phyloP scores from a whole-genome alignment of 2,797 vertebrate species.

The Labeo calbasu region DNA sequence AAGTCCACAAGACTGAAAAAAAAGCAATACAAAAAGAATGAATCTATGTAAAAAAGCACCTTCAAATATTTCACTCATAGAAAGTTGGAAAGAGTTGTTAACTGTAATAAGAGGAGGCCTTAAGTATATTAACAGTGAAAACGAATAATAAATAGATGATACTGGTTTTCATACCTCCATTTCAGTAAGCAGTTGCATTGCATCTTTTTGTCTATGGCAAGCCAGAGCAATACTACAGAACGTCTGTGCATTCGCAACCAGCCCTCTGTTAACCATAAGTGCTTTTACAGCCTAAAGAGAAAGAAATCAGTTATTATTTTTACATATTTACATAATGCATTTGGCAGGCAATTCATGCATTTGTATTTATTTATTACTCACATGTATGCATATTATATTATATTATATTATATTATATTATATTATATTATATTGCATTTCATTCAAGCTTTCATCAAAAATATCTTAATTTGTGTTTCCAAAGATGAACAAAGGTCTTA shows the following conservation, averaged over 20 bases:
- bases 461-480: too few relatives aligned
- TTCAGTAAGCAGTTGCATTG: conserved; percentile 85
- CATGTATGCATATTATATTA: too few relatives aligned
- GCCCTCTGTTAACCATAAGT: conserved; percentile 78
- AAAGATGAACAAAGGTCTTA: too few relatives aligned
- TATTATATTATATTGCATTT: too few relatives aligned
- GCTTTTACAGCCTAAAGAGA: conserved; percentile 79
- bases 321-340: not conserved
- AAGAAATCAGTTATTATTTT: not conserved
- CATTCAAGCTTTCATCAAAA: too few relatives aligned
- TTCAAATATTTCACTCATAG: not conserved
- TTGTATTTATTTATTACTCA: not conserved
- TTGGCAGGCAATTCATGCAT: not conserved
- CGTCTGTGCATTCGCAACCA: conserved; percentile 82
- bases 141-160: not conserved
- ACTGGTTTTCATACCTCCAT: conserved; percentile 77
- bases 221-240: conserved; percentile 88
- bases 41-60: not conserved
- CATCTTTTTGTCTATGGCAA: conserved; percentile 79
- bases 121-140: not conserved
- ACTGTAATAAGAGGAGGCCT: not conserved
- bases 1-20: conserved; percentile 80
- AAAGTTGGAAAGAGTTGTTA: not conserved
- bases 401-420: too few relatives aligned
- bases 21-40: not conserved